Conservation (phyloP, 2,797 vertebrate genomes). For the Glossophaga mutica region DNA sequence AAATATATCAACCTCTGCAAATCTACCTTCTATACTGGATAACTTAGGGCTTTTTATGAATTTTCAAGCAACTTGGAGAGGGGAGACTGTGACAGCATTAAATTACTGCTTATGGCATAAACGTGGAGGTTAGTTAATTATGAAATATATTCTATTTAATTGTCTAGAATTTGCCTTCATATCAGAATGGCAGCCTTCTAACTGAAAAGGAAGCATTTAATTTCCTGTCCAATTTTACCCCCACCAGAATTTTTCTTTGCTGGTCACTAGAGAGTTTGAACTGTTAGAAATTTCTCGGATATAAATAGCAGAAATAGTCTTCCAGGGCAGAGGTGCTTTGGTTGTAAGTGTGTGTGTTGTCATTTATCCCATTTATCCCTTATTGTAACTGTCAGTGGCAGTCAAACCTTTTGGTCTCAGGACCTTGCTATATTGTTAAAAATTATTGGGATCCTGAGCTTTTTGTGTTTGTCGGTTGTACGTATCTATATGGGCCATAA, state of each 20-base stretch:
- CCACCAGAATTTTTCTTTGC: conserved; percentile 56
- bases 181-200: conserved; percentile 34
- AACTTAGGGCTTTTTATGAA: conserved; percentile 67
- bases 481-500: neutral
- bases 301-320: conserved; percentile 67
- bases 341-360: neutral
- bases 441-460: neutral
- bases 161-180: conserved; percentile 63
- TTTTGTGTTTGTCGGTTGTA: conserved; percentile 33
- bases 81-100: conserved; percentile 31
- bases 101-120: conserved; percentile 46
- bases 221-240: conserved; percentile 43
- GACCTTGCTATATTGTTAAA: conserved; percentile 19
- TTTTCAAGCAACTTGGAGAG: conserved; percentile 58
- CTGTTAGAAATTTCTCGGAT: conserved; percentile 64
- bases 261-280: conserved; percentile 64
- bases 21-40: conserved; percentile 70
- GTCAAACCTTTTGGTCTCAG: conserved; percentile 33
- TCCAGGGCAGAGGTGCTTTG: conserved; percentile 9
- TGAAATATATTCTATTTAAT: conserved; percentile 45
- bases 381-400: neutral
- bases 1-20: conserved; percentile 63
- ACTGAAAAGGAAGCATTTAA: conserved; percentile 69
- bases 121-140: conserved; percentile 49
- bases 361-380: neutral